These are phyloP conservation scores for Leptinotarsa texana DNA, from an alignment of 1,140 invertebrate species.

Conservation along the genomic window DNA sequence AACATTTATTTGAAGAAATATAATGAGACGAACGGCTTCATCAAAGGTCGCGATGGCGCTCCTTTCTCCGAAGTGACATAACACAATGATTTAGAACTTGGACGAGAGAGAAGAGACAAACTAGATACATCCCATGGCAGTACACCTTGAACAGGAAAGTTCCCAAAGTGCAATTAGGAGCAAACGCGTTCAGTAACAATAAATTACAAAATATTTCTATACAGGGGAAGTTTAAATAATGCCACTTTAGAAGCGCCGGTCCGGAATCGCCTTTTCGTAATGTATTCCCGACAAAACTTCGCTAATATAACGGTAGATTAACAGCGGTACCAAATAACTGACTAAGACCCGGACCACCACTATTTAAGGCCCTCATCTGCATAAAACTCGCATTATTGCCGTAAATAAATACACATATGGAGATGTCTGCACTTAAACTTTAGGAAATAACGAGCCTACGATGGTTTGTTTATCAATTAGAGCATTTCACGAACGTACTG, in stretches of 20 bases:
- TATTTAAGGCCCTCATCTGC: conserved; percentile 33
- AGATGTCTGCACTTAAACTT: background rate
- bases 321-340: conserved; percentile 42
- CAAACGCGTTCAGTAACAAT: conserved; percentile 49
- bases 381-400: conserved; percentile 32
- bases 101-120: background rate
- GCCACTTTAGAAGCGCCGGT: conserved; percentile 46
- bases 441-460: background rate
- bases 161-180: conserved; percentile 53
- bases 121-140: conserved; percentile 1
- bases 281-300: conserved; percentile 51
- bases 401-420: conserved; percentile 21
- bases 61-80: background rate
- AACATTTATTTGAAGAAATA: too few relatives aligned
- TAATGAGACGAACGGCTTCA: too few relatives aligned
- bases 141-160: conserved; percentile 39
- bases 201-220: conserved; percentile 54
- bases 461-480: background rate
- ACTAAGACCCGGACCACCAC: conserved; percentile 24
- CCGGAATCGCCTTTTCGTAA: conserved; percentile 39
- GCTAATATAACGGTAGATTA: conserved; percentile 51
- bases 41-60: too few relatives aligned
- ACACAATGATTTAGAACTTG: background rate
- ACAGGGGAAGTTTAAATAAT: conserved; percentile 52
- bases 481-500: too few relatives aligned